phyloP scores from a whole-genome alignment of 2,113 vertebrate species.

The Entosphenus tridentatus region DNA sequence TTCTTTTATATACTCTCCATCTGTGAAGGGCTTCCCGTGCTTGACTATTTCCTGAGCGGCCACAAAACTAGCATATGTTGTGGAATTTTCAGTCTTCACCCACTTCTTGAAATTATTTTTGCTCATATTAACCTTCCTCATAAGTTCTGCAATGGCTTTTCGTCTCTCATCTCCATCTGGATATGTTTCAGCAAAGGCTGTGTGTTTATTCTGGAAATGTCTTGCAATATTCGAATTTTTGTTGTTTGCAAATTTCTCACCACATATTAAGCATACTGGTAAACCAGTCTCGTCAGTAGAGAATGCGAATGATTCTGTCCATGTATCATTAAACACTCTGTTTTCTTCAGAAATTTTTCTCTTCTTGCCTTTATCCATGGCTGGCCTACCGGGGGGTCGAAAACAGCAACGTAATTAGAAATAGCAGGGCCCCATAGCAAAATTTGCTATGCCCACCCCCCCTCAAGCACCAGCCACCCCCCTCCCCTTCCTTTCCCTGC shows the following conservation, averaged over 20 bases:
- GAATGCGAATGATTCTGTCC: background rate
- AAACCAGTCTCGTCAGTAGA: background rate
- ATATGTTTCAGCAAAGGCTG: conserved; percentile 9
- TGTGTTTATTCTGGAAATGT: conserved; percentile 9
- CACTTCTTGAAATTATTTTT: no score
- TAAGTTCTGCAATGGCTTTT: conserved; percentile 7
- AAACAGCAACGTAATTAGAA: no score
- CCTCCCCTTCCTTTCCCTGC: no score
- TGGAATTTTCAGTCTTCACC: background rate
- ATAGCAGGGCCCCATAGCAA: no score
- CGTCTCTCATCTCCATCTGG: background rate
- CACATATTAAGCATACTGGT: no score
- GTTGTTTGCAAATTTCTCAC: conserved; percentile 7
- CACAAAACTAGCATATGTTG: conserved; percentile 8
- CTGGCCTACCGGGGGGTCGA: no score
- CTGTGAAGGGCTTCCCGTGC: background rate
- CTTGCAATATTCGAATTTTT: conserved; percentile 10
- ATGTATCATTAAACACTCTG: background rate
- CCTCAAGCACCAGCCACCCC: no score
- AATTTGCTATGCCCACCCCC: no score
- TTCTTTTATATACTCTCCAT: conserved; percentile 7
- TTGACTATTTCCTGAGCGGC: conserved; percentile 2
- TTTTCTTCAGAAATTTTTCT: background rate
- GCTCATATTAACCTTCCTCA: no score
- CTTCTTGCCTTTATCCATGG: no score